phyloP scores from a whole-genome alignment of 2,797 vertebrate genomes.

The Gastrophryne carolinensis region DNA sequence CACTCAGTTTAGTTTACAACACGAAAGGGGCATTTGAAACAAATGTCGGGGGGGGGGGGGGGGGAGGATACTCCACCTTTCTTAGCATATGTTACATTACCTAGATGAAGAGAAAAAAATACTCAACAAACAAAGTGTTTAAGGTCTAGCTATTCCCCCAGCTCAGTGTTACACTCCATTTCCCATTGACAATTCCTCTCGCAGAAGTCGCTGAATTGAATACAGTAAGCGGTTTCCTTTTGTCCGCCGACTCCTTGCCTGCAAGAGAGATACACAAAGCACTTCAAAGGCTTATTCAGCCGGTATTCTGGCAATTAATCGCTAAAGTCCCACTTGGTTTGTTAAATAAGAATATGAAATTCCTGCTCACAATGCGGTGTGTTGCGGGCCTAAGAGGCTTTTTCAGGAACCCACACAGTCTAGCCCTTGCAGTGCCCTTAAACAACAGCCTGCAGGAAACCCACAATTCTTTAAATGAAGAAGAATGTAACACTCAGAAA shows the following conservation, averaged over 20 bases:
- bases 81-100: conserved; percentile 50
- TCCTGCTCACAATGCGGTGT: conserved; percentile 19
- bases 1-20: conserved; percentile 47
- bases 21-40: conserved; percentile 49
- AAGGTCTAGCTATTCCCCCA: conserved; percentile 41
- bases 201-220: conserved; percentile 45
- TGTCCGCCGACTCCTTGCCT: conserved; percentile 46
- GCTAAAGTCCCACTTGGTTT: conserved; percentile 45
- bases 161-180: conserved; percentile 48
- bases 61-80: conserved; percentile 7
- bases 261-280: conserved; percentile 42
- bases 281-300: conserved; percentile 50
- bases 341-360: conserved; percentile 51
- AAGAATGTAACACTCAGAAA: not conserved
- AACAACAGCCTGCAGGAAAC: not conserved
- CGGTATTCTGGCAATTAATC: conserved; percentile 47
- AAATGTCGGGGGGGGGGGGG: conserved; percentile 4
- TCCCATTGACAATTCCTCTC: conserved; percentile 45
- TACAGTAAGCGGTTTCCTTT: conserved; percentile 45
- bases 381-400: conserved; percentile 11
- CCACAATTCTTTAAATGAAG: not conserved
- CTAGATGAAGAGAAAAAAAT: conserved; percentile 65
- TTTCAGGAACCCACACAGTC: conserved; percentile 5
- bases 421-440: not conserved
- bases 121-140: conserved; percentile 38